These are phyloP conservation scores for Tanytarsus gracilentus DNA, from an alignment of 2,888 invertebrate genomes.

Conservation along the genomic window DNA sequence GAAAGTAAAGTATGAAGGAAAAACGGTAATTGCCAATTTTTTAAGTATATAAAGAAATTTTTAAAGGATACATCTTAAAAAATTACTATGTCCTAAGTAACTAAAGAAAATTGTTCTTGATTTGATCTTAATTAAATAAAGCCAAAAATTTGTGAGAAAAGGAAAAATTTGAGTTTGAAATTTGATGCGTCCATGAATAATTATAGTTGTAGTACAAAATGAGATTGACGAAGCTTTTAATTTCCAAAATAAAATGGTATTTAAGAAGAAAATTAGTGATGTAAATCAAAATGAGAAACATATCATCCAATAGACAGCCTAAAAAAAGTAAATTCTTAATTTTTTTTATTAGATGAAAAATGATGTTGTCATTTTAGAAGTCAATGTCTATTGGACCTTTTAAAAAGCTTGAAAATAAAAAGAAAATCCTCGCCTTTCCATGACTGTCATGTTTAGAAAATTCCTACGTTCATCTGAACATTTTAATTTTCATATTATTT, in stretches of 20 bases:
- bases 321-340: neutral
- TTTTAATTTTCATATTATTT: neutral
- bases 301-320: conserved; percentile 24
- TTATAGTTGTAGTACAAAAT: neutral
- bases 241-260: neutral
- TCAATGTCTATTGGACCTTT: conserved; percentile 10
- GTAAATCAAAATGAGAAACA: conserved; percentile 17
- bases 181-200: too few relatives aligned
- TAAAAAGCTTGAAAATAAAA: neutral
- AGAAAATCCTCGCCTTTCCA: conserved; percentile 8
- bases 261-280: neutral
- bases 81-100: too few relatives aligned
- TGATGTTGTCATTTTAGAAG: neutral
- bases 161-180: too few relatives aligned
- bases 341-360: neutral
- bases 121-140: too few relatives aligned
- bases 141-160: too few relatives aligned
- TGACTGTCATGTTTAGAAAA: neutral
- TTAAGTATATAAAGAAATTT: neutral
- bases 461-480: neutral
- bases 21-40: too few relatives aligned
- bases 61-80: neutral
- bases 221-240: neutral
- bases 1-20: neutral
- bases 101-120: too few relatives aligned